phyloP scores from a whole-genome alignment of 2,797 vertebrate genomes.

The Takifugu rubripes region DNA sequence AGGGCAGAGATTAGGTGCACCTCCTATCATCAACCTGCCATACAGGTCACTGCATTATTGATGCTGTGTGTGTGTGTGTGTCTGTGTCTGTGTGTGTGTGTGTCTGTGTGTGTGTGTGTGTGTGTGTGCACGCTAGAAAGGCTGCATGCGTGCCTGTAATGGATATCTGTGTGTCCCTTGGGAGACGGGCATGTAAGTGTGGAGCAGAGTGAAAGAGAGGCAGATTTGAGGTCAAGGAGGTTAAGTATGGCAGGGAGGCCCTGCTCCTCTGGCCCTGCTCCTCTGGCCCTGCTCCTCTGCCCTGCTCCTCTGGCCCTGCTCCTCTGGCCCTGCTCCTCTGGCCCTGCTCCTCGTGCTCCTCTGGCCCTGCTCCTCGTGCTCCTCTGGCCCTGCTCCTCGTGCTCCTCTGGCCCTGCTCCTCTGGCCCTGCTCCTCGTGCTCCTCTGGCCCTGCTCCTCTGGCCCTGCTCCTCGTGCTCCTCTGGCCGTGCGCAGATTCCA shows the following conservation, averaged over 20 bases:
- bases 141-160: conserved; percentile 64
- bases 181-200: conserved; percentile 43
- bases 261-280: conserved; percentile 42
- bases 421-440: conserved; percentile 14
- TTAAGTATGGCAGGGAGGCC: conserved; percentile 76
- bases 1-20: conserved; percentile 74
- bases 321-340: too few relatives aligned
- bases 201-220: conserved; percentile 54
- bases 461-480: conserved; percentile 21
- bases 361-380: too few relatives aligned
- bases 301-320: too few relatives aligned
- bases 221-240: conserved; percentile 73
- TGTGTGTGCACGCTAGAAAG: conserved; percentile 34
- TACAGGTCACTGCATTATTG: conserved; percentile 76
- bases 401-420: conserved; percentile 49
- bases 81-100: conserved; percentile 27
- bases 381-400: too few relatives aligned
- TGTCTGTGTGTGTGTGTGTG: conserved; percentile 29
- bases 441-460: conserved; percentile 51
- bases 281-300: too few relatives aligned
- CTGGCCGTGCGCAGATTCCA: conserved; percentile 21
- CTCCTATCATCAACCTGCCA: conserved; percentile 62
- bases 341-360: too few relatives aligned
- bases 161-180: conserved; percentile 77
- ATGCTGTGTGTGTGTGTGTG: conserved; percentile 48